Percentiles rank a stretch among this genome's conserved stretches.
Conservation (phyloP, 2,113 vertebrate species). For the Nipponia nippon region DNA sequence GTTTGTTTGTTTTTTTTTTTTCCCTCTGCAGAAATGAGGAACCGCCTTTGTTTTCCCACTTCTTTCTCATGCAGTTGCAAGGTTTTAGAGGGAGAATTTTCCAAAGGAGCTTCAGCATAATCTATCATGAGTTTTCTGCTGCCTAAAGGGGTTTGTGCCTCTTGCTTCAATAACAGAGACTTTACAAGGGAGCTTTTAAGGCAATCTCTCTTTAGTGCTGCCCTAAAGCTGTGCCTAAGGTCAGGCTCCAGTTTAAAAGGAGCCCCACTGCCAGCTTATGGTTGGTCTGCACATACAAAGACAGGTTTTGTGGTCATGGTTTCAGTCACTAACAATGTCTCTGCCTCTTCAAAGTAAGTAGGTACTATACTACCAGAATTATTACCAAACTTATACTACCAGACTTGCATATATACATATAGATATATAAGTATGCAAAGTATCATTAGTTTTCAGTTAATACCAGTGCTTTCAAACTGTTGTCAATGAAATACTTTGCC, state of each 20-base stretch:
- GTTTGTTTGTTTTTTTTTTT: fast-evolving
- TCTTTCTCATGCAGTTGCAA: not conserved
- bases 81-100: not conserved
- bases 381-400: not conserved
- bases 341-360: not conserved
- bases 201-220: not conserved
- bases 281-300: not conserved
- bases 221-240: not conserved
- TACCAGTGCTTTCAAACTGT: not conserved
- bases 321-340: not conserved
- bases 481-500: not conserved
- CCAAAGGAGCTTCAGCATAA: not conserved
- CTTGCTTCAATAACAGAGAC: not conserved
- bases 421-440: not conserved
- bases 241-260: not conserved
- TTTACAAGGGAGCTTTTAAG: not conserved
- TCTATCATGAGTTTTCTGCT: not conserved
- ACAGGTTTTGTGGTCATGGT: not conserved
- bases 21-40: not conserved
- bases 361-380: not conserved
- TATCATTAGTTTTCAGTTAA: not conserved
- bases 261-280: fast-evolving
- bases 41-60: fast-evolving
- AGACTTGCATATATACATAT: not conserved
- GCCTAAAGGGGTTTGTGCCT: fast-evolving